Percentiles rank a stretch among this genome's conserved stretches.
These are phyloP conservation scores for Temnothorax ravouxi DNA, from an alignment of 2,888 invertebrate genomes.

Conservation along the genomic window DNA sequence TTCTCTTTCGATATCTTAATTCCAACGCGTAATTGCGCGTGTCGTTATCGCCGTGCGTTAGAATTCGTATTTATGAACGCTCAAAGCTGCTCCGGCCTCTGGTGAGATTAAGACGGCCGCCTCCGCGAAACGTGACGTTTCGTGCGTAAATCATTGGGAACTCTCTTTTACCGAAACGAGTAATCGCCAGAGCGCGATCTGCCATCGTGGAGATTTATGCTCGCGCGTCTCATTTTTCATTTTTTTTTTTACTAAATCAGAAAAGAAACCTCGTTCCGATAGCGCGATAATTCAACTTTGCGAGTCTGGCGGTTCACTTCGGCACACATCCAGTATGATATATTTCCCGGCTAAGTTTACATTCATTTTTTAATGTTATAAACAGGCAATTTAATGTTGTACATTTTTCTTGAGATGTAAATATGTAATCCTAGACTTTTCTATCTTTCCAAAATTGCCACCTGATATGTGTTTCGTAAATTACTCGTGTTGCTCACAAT, in stretches of 20 bases:
- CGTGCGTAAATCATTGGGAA: conserved; percentile 43
- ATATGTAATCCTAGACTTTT: background rate
- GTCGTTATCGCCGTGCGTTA: conserved; percentile 41
- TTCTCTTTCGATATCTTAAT: conserved; percentile 65
- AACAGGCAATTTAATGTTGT: background rate
- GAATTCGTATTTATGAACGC: conserved; percentile 47
- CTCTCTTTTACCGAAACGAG: conserved; percentile 42
- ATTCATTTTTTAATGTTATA: background rate
- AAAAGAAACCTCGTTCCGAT: conserved; percentile 23
- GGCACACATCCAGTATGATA: background rate
- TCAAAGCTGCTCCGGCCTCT: background rate
- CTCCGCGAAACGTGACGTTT: conserved; percentile 37
- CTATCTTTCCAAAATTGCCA: no score
- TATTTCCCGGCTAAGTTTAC: background rate
- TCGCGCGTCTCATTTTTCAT: conserved; percentile 9
- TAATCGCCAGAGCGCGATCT: conserved; percentile 33
- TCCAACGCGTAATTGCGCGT: conserved; percentile 26
- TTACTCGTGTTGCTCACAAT: background rate
- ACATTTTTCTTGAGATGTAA: background rate
- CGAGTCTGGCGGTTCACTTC: background rate
- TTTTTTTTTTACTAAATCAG: conserved; percentile 30
- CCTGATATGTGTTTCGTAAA: background rate
- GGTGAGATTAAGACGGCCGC: conserved; percentile 48
- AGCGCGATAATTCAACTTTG: conserved; percentile 32
- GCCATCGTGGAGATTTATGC: conserved; percentile 46